Percentiles rank a stretch among this genome's conserved stretches.
Conservation (phyloP, 2,888 invertebrate genomes). For the Monochamus alternatus region DNA sequence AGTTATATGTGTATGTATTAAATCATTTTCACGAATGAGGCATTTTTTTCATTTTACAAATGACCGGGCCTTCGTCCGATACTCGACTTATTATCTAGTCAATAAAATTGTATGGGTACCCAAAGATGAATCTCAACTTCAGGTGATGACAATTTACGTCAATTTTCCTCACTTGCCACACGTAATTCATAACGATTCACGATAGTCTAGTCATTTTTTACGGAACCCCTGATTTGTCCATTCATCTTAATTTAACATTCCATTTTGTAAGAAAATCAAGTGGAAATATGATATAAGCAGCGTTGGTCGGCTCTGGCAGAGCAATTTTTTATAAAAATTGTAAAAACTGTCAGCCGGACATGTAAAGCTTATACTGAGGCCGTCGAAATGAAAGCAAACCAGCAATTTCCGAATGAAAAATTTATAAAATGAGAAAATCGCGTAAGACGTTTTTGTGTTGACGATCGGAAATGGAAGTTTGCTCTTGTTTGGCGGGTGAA, state of each 20-base stretch:
- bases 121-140: slow-evolving; percentile 23
- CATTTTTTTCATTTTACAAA: background rate
- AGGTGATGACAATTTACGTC: slow-evolving; percentile 41
- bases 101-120: slow-evolving; percentile 26
- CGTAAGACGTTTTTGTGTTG: too few relatives aligned
- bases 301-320: background rate
- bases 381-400: slow-evolving; percentile 8
- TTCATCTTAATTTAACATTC: slow-evolving; percentile 39
- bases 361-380: background rate
- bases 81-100: background rate
- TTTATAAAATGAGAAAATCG: too few relatives aligned
- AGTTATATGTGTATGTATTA: too few relatives aligned
- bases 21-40: background rate
- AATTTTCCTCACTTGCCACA: slow-evolving; percentile 39
- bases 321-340: slow-evolving; percentile 21
- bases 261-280: slow-evolving; percentile 34
- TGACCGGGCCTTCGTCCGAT: background rate
- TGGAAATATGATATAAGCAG: slow-evolving; percentile 1
- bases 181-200: slow-evolving; percentile 3
- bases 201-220: slow-evolving; percentile 37
- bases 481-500: slow-evolving; percentile 14
- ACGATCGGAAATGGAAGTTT: slow-evolving; percentile 31
- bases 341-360: background rate
- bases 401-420: background rate
- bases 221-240: slow-evolving; percentile 18